phyloP scores from a whole-genome alignment of 2,888 invertebrate genomes.

The Panzeria rudis region DNA sequence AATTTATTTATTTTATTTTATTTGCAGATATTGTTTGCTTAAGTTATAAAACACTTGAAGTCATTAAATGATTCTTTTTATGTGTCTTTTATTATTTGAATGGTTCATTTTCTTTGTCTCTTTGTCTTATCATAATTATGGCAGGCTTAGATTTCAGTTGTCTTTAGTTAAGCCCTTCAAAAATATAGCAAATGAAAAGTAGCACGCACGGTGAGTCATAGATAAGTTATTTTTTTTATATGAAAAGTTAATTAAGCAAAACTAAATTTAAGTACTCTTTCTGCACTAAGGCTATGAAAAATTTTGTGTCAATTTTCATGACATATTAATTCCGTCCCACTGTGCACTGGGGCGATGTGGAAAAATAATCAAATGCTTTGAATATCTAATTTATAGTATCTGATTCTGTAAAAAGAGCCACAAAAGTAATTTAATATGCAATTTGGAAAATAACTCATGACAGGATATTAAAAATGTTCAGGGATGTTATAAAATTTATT shows the following conservation, averaged over 20 bases:
- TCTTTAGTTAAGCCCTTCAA: background rate
- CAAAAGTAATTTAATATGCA: slow-evolving; percentile 5
- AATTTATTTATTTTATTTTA: background rate
- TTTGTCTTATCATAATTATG: background rate
- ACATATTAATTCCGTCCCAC: background rate
- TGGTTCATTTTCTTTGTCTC: slow-evolving; percentile 1
- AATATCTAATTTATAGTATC: background rate
- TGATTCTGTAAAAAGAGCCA: background rate
- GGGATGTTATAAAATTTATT: background rate
- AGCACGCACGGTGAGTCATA: too few relatives aligned
- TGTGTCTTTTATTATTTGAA: background rate
- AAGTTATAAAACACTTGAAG: slow-evolving; percentile 3
- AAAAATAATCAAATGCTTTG: background rate
- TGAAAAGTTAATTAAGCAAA: too few relatives aligned
- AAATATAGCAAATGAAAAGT: background rate
- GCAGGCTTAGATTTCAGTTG: slow-evolving; percentile 3
- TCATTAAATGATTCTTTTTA: background rate
- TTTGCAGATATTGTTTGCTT: background rate
- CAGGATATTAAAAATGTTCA: background rate
- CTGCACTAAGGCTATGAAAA: too few relatives aligned
- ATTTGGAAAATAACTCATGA: background rate
- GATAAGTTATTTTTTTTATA: too few relatives aligned
- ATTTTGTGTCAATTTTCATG: background rate
- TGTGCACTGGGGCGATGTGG: background rate
- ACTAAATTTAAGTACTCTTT: too few relatives aligned